Base-by-base conservation (phyloP, 2,797 vertebrate genomes). In the Bovichtus diacanthus region DNA sequence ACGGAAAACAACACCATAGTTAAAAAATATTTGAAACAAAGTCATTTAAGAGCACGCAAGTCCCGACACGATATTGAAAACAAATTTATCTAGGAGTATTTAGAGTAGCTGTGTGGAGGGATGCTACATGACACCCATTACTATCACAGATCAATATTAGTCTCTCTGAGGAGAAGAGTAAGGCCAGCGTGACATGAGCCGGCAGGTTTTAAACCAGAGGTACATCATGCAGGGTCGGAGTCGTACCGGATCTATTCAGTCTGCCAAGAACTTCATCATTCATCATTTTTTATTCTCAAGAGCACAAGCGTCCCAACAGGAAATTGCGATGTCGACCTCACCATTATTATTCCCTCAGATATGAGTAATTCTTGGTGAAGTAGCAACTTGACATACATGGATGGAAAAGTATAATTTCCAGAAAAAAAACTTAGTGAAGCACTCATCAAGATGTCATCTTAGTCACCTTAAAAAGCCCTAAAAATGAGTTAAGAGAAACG, bases 201-300 rank as follows among this genome's bases (percentile, higher is more conserved):
- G 82, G 61, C 47, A 74, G 39, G 43, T 55, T 63, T 63, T 43
- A 62, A 47, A 62, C 23, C 36, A 53, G 31, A 19, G 47, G 61
- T 34, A 23, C 21, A 54, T 1, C 12, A 63, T 59, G 63, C 34
- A 70, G 43, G 43, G 38, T 62, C 62, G 6, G 34, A 53, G 3
- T 23, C 38, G 18, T 47, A 54, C 39, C 36, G 19, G 18, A 44
- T 76, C 9, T 65, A 12, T 38, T 70, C 62, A 75, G 5, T 46
- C 50, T 64, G 73, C 7, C 51, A 9, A 27, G 9, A 29, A 69
- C 39, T 70, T 84, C 34, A 70, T 66, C 46, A 60, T 78, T 41
- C 49, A 63, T 77, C 31, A 54, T 43, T 70, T 68, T 79, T 62
- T 23, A 58, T 16, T 73, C 19, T 56, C 12, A 31, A 53, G 16